Conservation (phyloP, 2,797 vertebrate genomes). For the Podarcis lilfordi region DNA sequence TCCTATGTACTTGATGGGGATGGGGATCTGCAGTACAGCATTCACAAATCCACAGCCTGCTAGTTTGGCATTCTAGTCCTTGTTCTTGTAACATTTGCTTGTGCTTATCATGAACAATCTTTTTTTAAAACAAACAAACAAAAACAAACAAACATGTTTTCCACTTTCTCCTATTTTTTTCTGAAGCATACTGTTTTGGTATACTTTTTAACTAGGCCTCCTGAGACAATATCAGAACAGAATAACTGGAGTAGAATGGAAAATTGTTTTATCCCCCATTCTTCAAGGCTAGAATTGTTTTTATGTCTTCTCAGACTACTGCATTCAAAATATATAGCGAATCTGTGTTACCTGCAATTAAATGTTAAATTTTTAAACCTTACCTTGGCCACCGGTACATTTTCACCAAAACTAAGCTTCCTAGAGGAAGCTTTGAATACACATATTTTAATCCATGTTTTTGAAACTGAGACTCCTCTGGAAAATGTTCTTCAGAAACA, state of each 20-base stretch:
- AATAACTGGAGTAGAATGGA: not conserved
- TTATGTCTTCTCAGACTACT: not conserved
- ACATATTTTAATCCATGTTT: slow-evolving; percentile 56
- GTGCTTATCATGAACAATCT: not conserved
- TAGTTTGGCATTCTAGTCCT: not conserved
- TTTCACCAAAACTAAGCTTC: slow-evolving; percentile 67
- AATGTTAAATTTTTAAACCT: slow-evolving; percentile 47
- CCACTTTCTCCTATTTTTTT: not conserved
- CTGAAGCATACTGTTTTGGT: not conserved
- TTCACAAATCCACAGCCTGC: no score
- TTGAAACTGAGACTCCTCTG: slow-evolving; percentile 56
- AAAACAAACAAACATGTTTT: not conserved
- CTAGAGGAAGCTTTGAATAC: slow-evolving; percentile 65
- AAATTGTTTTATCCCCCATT: not conserved
- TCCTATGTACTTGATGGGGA: no score
- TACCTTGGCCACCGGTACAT: slow-evolving; percentile 61
- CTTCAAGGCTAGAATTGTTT: not conserved
- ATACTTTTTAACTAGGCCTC: not conserved
- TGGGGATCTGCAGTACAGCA: no score
- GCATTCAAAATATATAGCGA: not conserved
- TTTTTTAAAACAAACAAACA: not conserved
- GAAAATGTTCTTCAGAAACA: slow-evolving; percentile 67
- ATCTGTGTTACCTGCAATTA: slow-evolving; percentile 2
- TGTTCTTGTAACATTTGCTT: not conserved
- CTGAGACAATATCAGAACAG: not conserved